Base-by-base conservation (phyloP, 2,888 invertebrate genomes). In the Sinotaia quadrata region DNA sequence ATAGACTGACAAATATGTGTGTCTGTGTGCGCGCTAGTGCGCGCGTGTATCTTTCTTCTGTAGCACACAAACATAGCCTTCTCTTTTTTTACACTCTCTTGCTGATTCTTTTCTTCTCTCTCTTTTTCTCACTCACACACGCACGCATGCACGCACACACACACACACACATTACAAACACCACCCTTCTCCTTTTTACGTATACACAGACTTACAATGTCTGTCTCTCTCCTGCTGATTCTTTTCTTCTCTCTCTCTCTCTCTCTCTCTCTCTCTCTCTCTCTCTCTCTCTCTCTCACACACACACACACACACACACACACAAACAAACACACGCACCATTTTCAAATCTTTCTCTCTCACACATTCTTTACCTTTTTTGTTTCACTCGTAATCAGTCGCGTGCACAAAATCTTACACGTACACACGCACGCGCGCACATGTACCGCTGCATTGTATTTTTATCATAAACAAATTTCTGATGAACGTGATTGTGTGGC, bases 191-290 rank as follows among this genome's bases (percentile, higher is more conserved):
- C 8, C 49, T 34, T 31, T 21, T 21, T 24, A 33, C n/a, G 33
- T 41, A 15, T 27, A 44, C 61, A 15, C 31, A 2, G 10, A n/a
- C 5, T 33, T n/a, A 34, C 34, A 52, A 34, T 24, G 10, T 52
- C 52, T 31, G n/a, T 24, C 34, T n/a, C 15, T 51, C 52, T 33
- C 36, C 18, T n/a, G 27, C 63, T 54, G 18, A 29, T 27, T 54
- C 37, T 63, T 41, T 51, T 21, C 54, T 41, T 63, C n/a, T 54
- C 54, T 54, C 41, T 63, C 37, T 29, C 29, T 63, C 63, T 54
- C 29, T 41, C 54, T 63, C 37, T 63, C 41, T 36, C 8, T 63
- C 54, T 63, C 29, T 54, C 31, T 54, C 24, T 63, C 41, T 12
- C 36, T 15, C 41, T 15, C 59, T 18, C 44, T 24, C 15, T 44